phyloP scores from a whole-genome alignment of 2,888 invertebrate genomes.

The Cancer borealis region DNA sequence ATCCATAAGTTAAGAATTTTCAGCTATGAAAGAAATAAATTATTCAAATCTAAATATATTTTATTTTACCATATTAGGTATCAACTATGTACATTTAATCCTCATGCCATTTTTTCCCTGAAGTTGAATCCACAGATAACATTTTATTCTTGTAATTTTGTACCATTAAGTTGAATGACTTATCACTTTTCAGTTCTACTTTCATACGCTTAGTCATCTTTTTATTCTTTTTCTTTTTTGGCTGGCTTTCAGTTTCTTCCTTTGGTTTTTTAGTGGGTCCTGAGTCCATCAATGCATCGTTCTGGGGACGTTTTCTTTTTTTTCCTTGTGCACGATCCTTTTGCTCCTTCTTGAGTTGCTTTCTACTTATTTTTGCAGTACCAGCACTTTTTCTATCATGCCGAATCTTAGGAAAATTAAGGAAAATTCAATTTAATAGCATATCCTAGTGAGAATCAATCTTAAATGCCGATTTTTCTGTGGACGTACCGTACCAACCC shows the following conservation, averaged over 20 bases:
- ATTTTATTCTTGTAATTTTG: slow-evolving; percentile 68
- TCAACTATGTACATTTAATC: slow-evolving; percentile 22
- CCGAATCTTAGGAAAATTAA: neutral
- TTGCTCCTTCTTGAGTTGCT: slow-evolving; percentile 53
- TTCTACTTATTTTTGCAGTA: slow-evolving; percentile 56
- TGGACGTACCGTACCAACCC: no score
- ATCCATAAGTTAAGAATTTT: no score
- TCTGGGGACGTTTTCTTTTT: slow-evolving; percentile 44
- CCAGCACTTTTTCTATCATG: neutral
- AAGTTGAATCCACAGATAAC: slow-evolving; percentile 33
- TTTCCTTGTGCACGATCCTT: slow-evolving; percentile 35
- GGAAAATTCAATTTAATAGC: neutral
- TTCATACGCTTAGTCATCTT: slow-evolving; percentile 53
- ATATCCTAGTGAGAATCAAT: neutral
- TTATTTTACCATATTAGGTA: no score
- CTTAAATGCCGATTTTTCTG: no score
- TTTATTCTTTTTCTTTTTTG: slow-evolving; percentile 47
- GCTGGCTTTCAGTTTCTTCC: neutral
- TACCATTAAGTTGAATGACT: slow-evolving; percentile 62
- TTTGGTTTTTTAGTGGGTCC: slow-evolving; percentile 15
- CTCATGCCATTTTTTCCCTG: slow-evolving; percentile 68
- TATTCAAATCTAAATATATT: no score
- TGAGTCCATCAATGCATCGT: neutral
- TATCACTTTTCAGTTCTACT: slow-evolving; percentile 54
- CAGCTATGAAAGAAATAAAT: no score